These are phyloP conservation scores for Oophaga pumilio DNA, from an alignment of 2,113 vertebrate genomes.

Conservation along the genomic window DNA sequence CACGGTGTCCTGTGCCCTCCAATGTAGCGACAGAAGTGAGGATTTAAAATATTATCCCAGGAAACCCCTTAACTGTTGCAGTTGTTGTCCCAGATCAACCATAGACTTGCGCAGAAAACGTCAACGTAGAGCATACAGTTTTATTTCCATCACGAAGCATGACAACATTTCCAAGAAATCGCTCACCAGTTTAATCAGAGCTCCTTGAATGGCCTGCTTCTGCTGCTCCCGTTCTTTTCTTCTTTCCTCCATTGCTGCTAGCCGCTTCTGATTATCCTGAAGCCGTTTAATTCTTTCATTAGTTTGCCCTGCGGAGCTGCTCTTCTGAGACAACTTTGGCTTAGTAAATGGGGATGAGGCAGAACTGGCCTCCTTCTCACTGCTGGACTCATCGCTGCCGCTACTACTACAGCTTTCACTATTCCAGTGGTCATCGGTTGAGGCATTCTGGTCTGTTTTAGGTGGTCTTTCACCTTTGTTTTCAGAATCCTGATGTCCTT, in stretches of 20 bases:
- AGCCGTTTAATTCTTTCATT: constrained; percentile 65
- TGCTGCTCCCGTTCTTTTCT: constrained; percentile 78
- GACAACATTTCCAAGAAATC: background rate
- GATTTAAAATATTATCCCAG: too few relatives aligned
- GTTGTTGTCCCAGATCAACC: too few relatives aligned
- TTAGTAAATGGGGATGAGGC: background rate
- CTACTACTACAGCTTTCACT: background rate
- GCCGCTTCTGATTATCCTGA: constrained; percentile 83
- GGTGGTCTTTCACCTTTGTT: background rate
- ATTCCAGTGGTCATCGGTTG: background rate
- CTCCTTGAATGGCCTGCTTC: constrained; percentile 84
- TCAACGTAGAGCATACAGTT: too few relatives aligned
- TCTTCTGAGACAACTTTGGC: constrained; percentile 4
- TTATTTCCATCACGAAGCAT: too few relatives aligned
- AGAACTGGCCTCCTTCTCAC: background rate
- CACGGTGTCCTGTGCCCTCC: too few relatives aligned
- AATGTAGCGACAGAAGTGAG: too few relatives aligned
- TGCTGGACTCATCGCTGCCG: background rate
- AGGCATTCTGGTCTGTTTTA: background rate
- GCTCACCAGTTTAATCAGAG: constrained; percentile 84
- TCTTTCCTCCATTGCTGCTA: constrained; percentile 85
- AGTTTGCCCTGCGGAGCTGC: background rate
- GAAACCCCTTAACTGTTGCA: too few relatives aligned
- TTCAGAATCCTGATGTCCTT: background rate
- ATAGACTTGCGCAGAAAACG: too few relatives aligned